These are phyloP conservation scores for Anoplophora glabripennis DNA, from an alignment of 1,140 invertebrate genomes.

Conservation along the genomic window DNA sequence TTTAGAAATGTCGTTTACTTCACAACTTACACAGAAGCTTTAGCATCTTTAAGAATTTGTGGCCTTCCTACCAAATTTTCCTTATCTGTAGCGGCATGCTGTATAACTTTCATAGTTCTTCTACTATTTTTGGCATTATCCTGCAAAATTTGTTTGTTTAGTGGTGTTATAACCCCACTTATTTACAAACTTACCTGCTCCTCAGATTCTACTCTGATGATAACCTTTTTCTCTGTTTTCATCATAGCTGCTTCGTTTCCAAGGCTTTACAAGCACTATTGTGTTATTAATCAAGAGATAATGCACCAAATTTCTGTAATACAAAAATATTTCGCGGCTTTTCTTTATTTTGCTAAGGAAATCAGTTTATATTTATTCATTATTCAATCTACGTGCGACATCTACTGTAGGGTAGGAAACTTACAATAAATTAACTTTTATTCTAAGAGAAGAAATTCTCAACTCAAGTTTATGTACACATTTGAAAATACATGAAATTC, in stretches of 20 bases:
- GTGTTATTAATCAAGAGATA: neutral
- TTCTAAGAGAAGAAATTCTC: too few species aligned
- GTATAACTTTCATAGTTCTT: slow-evolving; percentile 61
- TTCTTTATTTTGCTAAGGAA: too few species aligned
- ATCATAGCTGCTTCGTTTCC: slow-evolving; percentile 21
- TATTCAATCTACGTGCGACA: too few species aligned
- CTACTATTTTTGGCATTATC: slow-evolving; percentile 53
- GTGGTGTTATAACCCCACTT: slow-evolving; percentile 14
- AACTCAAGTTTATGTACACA: too few species aligned
- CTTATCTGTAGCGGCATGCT: slow-evolving; percentile 59
- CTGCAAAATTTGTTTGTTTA: slow-evolving; percentile 31
- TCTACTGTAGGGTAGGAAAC: too few species aligned
- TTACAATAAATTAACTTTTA: too few species aligned
- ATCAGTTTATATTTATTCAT: too few species aligned
- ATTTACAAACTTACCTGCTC: slow-evolving; percentile 44
- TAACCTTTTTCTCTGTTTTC: slow-evolving; percentile 47
- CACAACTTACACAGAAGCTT: slow-evolving; percentile 31
- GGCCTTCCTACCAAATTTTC: slow-evolving; percentile 62
- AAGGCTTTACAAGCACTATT: neutral
- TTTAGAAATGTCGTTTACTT: neutral
- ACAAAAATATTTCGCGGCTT: neutral
- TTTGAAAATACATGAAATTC: too few species aligned
- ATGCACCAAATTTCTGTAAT: neutral
- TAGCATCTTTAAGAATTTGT: slow-evolving; percentile 28
- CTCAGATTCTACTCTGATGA: slow-evolving; percentile 51